Conservation (phyloP, 30 jellyfish, hydroid and myxozoan species). For the Cassiopea andromeda region DNA sequence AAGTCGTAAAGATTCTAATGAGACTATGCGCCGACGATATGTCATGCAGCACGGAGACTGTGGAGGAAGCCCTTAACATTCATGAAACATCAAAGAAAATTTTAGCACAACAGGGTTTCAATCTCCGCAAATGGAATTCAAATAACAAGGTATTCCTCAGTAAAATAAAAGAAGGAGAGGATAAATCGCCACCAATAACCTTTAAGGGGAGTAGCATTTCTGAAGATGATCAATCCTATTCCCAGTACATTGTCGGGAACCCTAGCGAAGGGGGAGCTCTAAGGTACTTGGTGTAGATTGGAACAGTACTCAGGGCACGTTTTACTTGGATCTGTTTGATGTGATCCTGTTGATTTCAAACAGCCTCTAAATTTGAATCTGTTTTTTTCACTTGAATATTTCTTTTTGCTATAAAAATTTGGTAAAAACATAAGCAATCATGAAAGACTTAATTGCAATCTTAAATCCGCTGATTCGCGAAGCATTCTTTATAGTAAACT, state of each 20-base stretch:
- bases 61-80: slow-evolving; percentile 24
- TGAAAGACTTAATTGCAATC: no score
- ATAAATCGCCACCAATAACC: not conserved
- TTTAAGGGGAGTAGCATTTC: not conserved
- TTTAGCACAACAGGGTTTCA: slow-evolving; percentile 56
- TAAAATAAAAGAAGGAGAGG: not conserved
- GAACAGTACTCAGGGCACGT: slow-evolving; percentile 52
- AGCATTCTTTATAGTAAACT: no score
- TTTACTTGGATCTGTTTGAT: slow-evolving; percentile 52
- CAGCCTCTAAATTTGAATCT: no score
- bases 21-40: slow-evolving; percentile 34
- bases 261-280: slow-evolving; percentile 1
- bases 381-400: no score
- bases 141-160: slow-evolving; percentile 38
- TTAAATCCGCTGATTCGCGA: no score
- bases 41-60: slow-evolving; percentile 4
- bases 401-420: no score
- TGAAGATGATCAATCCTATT: slow-evolving; percentile 59
- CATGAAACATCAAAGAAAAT: slow-evolving; percentile 17
- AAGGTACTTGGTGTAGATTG: slow-evolving; percentile 51
- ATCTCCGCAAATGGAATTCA: slow-evolving; percentile 70
- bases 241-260: slow-evolving; percentile 21
- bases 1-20: slow-evolving; percentile 9
- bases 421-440: no score
- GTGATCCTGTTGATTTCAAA: no score